Base-by-base conservation (phyloP, 2,113 vertebrate genomes). In the Murina feae region DNA sequence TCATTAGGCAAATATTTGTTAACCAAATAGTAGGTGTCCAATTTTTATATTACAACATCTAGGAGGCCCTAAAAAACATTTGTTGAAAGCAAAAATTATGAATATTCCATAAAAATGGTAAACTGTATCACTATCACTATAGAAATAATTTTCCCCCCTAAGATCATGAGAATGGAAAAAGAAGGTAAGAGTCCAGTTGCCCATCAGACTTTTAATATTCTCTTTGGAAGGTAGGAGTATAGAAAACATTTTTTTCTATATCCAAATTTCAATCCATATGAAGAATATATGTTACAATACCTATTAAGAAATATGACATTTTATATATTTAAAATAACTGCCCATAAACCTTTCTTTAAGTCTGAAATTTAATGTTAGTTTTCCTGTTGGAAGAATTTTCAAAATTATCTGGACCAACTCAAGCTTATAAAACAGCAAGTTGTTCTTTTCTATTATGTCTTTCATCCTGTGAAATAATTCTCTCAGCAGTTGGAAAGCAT, bases 391-490 rank as follows among this genome's bases (percentile, higher is more conserved):
- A 92, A 92, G 18, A 87, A 86, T 85, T 95, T 95, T 83, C 55
- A 69, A 90, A 92, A 95, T 92, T 85, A 95, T 91, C 80, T 78
- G 42, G 12, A 92, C 42, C 23, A 91, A 90, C 71, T 89, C 89
- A 79, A 91, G 55, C 37, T 86, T 90, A 86, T 51, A 89, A 75
- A 91, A 17, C 10, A 55, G 16, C 28, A 86, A 92, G 87, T 35
- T 76, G 42, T 65, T 82, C 35, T 78, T 94, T 80, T 28, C 10
- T 44, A 35, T 39, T 90, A 5, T 82, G 90, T 74, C 21, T 86
- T 95, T 92, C 60, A 75, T 35, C 75, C 65, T 92, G 60, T 71
- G 42, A 94, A 95, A 89, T 75, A 92, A 89, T 95, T 95, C 53
- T 58, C 39, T 25, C 21, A 94, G 42, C 21, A 86, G 17, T 85